Percentiles rank a stretch among this genome's conserved stretches.
Conservation (phyloP, 2,113 vertebrate genomes). For the Ceyx cyanopectus region DNA sequence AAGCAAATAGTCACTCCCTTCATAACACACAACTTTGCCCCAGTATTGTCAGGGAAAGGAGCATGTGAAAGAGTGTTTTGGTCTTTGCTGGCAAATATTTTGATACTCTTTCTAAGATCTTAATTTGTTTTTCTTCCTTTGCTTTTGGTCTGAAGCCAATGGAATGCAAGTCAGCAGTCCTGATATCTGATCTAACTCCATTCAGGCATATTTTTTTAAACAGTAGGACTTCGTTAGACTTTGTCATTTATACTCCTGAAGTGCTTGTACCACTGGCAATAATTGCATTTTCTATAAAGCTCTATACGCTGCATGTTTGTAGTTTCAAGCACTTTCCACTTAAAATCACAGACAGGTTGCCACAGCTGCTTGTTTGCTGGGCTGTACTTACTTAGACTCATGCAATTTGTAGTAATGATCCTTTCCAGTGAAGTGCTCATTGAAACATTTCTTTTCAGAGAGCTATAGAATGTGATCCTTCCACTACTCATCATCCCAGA, state of each 20-base stretch:
- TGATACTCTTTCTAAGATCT: slow-evolving; percentile 26
- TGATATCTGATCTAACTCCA: slow-evolving; percentile 28
- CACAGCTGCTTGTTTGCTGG: slow-evolving; percentile 14
- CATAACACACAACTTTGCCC: background rate
- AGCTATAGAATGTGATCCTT: background rate
- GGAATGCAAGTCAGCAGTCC: slow-evolving; percentile 16
- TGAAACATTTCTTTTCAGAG: background rate
- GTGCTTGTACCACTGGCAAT: background rate
- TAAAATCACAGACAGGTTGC: slow-evolving; percentile 25
- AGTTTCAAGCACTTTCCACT: background rate
- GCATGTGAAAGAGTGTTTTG: slow-evolving; percentile 15
- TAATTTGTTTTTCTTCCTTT: slow-evolving; percentile 49
- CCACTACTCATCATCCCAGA: background rate
- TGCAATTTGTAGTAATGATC: slow-evolving; percentile 14
- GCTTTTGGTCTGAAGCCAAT: slow-evolving; percentile 6
- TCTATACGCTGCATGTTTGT: background rate
- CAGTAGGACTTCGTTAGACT: slow-evolving; percentile 15
- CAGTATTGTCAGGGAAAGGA: background rate
- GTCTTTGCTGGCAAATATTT: slow-evolving; percentile 27
- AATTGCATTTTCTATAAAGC: background rate
- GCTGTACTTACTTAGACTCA: background rate
- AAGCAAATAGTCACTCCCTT: slow-evolving; percentile 10
- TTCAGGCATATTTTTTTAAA: slow-evolving; percentile 9
- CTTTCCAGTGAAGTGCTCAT: background rate
- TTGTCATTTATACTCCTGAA: slow-evolving; percentile 10